A percentile compares a stretch with the other conserved stretches of the same genome.
These are phyloP conservation scores for Pluvialis apricaria DNA, from an alignment of 2,113 vertebrate genomes.

Conservation along the genomic window DNA sequence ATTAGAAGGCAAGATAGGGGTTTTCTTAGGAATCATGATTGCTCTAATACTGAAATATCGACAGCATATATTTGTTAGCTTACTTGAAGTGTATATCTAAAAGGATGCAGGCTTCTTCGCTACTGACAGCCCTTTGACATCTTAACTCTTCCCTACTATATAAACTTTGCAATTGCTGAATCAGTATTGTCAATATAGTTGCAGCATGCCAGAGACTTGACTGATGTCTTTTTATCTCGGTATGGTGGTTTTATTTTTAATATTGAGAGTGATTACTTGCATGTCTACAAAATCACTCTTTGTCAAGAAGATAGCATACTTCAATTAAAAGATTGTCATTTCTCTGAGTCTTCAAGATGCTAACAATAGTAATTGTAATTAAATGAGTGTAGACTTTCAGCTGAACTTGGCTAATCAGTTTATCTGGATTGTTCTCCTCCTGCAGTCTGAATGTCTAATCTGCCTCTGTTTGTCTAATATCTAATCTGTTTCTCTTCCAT, in stretches of 20 bases:
- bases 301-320: background rate
- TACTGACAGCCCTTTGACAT: background rate
- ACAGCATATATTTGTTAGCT: background rate
- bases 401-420: background rate
- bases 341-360: background rate
- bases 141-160: background rate
- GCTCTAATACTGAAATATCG: background rate
- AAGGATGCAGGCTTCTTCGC: background rate
- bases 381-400: background rate
- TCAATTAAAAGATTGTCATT: background rate
- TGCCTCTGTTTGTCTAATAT: background rate
- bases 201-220: background rate
- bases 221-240: background rate
- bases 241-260: background rate
- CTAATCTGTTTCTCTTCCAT: background rate
- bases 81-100: background rate
- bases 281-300: background rate
- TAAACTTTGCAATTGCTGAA: background rate
- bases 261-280: background rate
- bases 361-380: background rate
- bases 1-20: background rate
- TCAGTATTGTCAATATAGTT: background rate
- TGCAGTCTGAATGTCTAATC: background rate
- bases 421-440: background rate
- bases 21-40: background rate